These are phyloP conservation scores for Scaptomyza parva DNA, from an alignment of 2,888 invertebrate species.

Conservation along the genomic window DNA sequence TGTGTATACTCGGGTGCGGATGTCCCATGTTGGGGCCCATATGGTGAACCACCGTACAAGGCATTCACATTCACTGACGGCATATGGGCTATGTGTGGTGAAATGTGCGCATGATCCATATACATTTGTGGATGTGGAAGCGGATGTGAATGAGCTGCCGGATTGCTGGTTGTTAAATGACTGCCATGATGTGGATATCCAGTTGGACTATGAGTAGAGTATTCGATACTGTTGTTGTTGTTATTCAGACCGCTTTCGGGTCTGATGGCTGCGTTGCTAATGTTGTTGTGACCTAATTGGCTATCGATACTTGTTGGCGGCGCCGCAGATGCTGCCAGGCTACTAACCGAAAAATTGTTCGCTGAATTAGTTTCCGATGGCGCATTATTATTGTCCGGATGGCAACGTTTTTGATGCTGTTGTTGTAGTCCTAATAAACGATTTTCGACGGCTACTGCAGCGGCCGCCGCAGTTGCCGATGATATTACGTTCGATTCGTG, in stretches of 20 bases:
- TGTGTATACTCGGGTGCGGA: constrained; percentile 51
- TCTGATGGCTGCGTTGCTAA: not conserved
- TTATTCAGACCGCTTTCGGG: constrained; percentile 29
- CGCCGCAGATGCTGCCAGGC: constrained; percentile 82
- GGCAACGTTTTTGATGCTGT: constrained; percentile 49
- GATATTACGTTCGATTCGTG: constrained; percentile 85
- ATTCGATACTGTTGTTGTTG: constrained; percentile 42
- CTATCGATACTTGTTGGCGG: constrained; percentile 21
- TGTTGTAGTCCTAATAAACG: constrained; percentile 71
- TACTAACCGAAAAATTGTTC: constrained; percentile 85
- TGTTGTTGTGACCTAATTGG: constrained; percentile 6
- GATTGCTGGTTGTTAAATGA: constrained; percentile 78
- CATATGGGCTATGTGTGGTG: constrained; percentile 81
- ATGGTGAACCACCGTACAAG: constrained; percentile 80
- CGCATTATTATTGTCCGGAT: constrained; percentile 17
- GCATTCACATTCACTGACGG: constrained; percentile 85
- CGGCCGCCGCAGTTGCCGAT: constrained; percentile 62
- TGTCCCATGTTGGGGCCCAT: constrained; percentile 77
- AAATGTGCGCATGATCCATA: constrained; percentile 84
- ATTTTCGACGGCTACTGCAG: constrained; percentile 76
- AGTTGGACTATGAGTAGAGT: constrained; percentile 52
- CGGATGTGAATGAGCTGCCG: constrained; percentile 33
- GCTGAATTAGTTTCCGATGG: constrained; percentile 34
- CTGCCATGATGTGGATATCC: constrained; percentile 83
- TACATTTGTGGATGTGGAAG: constrained; percentile 82